These are phyloP conservation scores for Drosophila colorata DNA, from an alignment of 2,888 invertebrate genomes.

Conservation along the genomic window DNA sequence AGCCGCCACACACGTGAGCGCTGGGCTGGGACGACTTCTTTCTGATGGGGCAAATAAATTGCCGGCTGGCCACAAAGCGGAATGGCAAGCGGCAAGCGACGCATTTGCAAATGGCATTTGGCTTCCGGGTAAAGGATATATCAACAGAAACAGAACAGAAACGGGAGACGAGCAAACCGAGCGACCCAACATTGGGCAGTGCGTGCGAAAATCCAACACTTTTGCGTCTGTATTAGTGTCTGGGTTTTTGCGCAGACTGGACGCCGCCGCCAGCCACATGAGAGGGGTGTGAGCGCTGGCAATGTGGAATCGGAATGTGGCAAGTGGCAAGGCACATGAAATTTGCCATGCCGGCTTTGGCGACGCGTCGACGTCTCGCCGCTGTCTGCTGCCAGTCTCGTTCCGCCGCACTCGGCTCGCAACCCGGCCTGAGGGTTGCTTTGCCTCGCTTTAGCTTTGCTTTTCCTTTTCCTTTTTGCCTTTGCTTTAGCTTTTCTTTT, in stretches of 20 bases:
- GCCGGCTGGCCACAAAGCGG: slow-evolving; percentile 59
- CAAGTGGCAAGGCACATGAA: slow-evolving; percentile 33
- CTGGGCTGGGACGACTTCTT: slow-evolving; percentile 49
- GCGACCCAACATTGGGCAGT: slow-evolving; percentile 28
- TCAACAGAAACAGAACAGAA: slow-evolving; percentile 28
- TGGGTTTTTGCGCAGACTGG: slow-evolving; percentile 59
- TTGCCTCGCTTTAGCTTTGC: slow-evolving; percentile 32
- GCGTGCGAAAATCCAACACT: slow-evolving; percentile 80
- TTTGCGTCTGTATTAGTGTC: slow-evolving; percentile 37
- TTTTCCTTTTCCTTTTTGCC: slow-evolving; percentile 22
- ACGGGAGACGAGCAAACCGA: slow-evolving; percentile 26
- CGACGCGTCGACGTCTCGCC: slow-evolving; percentile 74
- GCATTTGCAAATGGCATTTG: slow-evolving; percentile 73
- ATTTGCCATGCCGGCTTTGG: slow-evolving; percentile 44
- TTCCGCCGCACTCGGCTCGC: slow-evolving; percentile 18
- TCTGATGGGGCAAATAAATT: slow-evolving; percentile 64
- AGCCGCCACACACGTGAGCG: slow-evolving; percentile 23
- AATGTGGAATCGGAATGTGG: slow-evolving; percentile 16
- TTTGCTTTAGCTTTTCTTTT: slow-evolving; percentile 19
- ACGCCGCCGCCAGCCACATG: slow-evolving; percentile 62
- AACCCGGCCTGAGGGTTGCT: slow-evolving; percentile 51
- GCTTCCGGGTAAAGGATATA: slow-evolving; percentile 78
- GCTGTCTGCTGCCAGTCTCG: slow-evolving; percentile 74
- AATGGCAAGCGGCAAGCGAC: slow-evolving; percentile 12
- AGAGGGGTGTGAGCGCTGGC: slow-evolving; percentile 7